Evolutionary conservation across 2,797 vertebrate genomes (phyloP).

Genomic region (Acanthurus tractus): DNA sequence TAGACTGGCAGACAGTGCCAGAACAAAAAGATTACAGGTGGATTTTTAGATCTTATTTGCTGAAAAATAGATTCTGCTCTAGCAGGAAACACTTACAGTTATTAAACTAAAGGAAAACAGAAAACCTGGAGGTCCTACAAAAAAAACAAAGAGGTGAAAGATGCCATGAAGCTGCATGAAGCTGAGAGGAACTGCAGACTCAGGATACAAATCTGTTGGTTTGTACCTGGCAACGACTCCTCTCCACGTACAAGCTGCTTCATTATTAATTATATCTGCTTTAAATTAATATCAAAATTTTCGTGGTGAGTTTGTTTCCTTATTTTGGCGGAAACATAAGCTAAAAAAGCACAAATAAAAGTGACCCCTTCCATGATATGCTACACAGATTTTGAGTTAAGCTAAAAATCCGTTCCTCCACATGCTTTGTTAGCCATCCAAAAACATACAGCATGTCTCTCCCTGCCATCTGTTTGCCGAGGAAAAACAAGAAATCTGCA

Average conservation of each 20-base stretch:
- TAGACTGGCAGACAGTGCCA: no score
- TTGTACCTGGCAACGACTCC: not conserved
- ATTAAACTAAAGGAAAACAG: no score
- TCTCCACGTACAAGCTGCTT: not conserved
- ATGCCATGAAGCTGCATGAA: not conserved
- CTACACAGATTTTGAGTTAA: slow-evolving; percentile 37
- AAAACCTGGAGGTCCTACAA: not conserved
- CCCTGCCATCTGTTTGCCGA: slow-evolving; percentile 63
- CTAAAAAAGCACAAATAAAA: slow-evolving; percentile 14
- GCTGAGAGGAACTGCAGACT: not conserved
- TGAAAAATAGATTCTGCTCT: no score
- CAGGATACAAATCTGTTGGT: no score
- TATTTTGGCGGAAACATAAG: slow-evolving; percentile 12
- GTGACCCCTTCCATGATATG: not conserved
- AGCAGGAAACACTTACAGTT: no score
- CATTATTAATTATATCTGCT: not conserved
- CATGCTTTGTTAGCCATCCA: slow-evolving; percentile 49
- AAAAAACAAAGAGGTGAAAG: not conserved
- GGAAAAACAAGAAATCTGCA: slow-evolving; percentile 69
- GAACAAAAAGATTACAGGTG: no score
- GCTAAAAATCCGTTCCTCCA: slow-evolving; percentile 21
- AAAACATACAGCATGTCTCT: slow-evolving; percentile 45
- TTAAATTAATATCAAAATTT: not conserved
- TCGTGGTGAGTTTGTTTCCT: not conserved
- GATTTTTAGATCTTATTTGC: no score